Evolutionary conservation across 2,113 vertebrate species (phyloP), one percentile per base, ranked within the genome.

Genomic region (Scolopax mira): DNA sequence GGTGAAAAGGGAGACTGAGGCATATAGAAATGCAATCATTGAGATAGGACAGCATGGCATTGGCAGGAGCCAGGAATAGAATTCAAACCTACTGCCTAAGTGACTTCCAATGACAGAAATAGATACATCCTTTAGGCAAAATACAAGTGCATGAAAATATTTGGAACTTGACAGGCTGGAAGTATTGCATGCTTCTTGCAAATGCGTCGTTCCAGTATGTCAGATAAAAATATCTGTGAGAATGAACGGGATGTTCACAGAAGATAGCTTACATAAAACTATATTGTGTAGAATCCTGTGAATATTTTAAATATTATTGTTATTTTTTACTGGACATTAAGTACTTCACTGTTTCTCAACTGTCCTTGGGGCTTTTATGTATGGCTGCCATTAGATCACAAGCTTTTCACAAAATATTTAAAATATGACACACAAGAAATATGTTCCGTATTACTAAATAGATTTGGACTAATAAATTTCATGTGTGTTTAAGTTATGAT

Each of bases 121-220:
- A 95, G 94, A 93, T 80, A 44, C 19, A 61, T 46, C 93, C 96
- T 96, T 85, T 57, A 89, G 94, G 96, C 96, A 87, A 96, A 94
- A 93, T 92, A 93, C 57, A 92, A 93, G 84, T 85, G 90, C 84
- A 92, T 79, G 77, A 81, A 94, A 97, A 90, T 85, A 90, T 89
- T 93, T 95, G 81, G 71, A 83, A 95, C 85, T 46, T 78, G 93
- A 89, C 95, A 95, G 84, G 46, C 74, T 93, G 71, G 71, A 95
- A 94, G n/a, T 79, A 77, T 49, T 79, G 83, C 57, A 39, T 92
- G 73, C 46, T 89, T 72, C 69, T 73, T 95, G 88, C 69, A 92
- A 94, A 82, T 46, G 19, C 87, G 85, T 89, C 77, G 90, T 92
- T 84, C n/a, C 69, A 39, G n/a, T 72, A n/a, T 77, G 77, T 72